Conservation (phyloP, 2,113 vertebrate genomes). For the Ptilonorhynchus violaceus region DNA sequence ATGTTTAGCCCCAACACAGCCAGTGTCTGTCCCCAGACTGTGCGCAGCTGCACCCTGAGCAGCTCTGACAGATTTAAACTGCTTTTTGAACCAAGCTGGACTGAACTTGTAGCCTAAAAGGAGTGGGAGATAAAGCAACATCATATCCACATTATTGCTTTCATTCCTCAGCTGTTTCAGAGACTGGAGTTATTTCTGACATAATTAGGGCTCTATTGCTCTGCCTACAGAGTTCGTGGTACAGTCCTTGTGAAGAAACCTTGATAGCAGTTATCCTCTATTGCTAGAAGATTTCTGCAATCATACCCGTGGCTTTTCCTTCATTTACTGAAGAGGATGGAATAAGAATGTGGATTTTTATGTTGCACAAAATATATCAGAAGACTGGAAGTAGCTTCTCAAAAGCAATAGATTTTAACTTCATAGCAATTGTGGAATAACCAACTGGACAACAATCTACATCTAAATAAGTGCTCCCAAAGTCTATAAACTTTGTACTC, state of each 20-base stretch:
- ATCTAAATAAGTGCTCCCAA: background rate
- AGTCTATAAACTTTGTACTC: background rate
- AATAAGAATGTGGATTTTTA: background rate
- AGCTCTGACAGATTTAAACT: background rate
- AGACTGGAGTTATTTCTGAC: background rate
- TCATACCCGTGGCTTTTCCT: background rate
- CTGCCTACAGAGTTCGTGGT: background rate
- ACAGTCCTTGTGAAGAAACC: background rate
- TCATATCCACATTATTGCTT: background rate
- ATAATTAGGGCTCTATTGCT: background rate
- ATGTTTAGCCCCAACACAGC: background rate
- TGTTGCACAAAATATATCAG: background rate
- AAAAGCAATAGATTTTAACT: background rate
- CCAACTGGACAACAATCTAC: background rate
- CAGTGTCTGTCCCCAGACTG: accelerated
- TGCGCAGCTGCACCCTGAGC: background rate
- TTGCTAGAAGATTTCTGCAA: background rate
- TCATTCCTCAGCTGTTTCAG: background rate
- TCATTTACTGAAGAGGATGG: background rate
- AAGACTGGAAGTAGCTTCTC: background rate
- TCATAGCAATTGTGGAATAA: background rate
- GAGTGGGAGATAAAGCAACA: background rate
- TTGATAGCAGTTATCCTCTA: background rate
- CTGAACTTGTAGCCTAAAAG: background rate
- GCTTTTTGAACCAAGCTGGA: background rate